These are phyloP conservation scores for Ditylenchus weischeri DNA, from an alignment of 2,888 invertebrate genomes.

Conservation along the genomic window DNA sequence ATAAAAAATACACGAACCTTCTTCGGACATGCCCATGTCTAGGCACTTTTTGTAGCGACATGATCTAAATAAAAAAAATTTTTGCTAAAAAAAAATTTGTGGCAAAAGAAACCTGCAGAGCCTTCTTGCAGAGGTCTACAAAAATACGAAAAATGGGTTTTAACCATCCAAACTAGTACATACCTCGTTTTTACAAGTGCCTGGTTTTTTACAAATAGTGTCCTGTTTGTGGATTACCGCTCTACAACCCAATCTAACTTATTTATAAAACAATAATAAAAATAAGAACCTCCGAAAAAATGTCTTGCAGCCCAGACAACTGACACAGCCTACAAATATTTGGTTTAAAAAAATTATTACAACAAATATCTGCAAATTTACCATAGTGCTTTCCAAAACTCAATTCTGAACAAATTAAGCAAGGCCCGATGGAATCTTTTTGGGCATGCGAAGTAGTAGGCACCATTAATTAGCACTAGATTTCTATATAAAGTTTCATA, in stretches of 20 bases:
- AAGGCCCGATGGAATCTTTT: slow-evolving; percentile 28
- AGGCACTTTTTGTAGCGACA: slow-evolving; percentile 54
- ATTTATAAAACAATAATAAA: slow-evolving; percentile 11
- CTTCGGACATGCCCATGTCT: slow-evolving; percentile 56
- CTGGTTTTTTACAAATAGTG: slow-evolving; percentile 52
- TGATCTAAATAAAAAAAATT: slow-evolving; percentile 32
- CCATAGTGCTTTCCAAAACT: slow-evolving; percentile 40
- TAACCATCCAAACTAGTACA: too few relatives aligned
- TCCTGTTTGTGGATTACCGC: slow-evolving; percentile 58
- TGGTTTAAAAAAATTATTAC: too few relatives aligned
- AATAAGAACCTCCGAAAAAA: slow-evolving; percentile 53
- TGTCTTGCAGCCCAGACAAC: slow-evolving; percentile 57
- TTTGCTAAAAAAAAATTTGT: too few relatives aligned
- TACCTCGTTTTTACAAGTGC: slow-evolving; percentile 43
- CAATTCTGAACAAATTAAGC: slow-evolving; percentile 35
- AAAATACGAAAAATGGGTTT: too few relatives aligned
- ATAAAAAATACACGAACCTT: slow-evolving; percentile 37
- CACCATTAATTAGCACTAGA: too few relatives aligned
- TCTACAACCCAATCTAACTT: slow-evolving; percentile 32
- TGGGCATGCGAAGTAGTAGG: too few relatives aligned
- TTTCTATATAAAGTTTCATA: too few relatives aligned
- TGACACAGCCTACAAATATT: slow-evolving; percentile 41
- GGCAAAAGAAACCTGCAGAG: slow-evolving; percentile 35
- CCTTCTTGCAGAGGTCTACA: slow-evolving; percentile 40
- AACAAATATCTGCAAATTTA: too few relatives aligned